phyloP scores from a whole-genome alignment of 2,113 vertebrate genomes.

The Pluvianellus socialis region DNA sequence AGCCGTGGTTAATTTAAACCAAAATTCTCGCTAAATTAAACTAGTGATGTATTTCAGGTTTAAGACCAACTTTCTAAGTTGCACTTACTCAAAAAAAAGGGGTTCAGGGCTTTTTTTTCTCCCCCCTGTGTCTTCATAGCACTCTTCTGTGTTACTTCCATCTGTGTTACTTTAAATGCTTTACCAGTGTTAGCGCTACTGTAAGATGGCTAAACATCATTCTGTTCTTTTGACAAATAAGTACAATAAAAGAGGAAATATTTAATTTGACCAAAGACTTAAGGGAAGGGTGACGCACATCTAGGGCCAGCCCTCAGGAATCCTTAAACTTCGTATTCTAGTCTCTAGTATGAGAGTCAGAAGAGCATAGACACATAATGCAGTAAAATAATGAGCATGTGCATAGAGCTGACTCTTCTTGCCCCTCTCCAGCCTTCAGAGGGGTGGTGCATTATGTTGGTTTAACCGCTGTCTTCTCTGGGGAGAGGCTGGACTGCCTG shows the following conservation, averaged over 20 bases:
- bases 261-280: not conserved
- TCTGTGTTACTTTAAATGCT: not conserved
- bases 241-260: not conserved
- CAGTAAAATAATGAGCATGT: not conserved
- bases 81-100: not conserved
- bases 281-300: accelerated
- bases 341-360: not conserved
- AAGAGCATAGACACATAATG: not conserved
- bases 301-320: not conserved
- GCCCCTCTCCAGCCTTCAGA: not conserved
- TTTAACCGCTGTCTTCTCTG: not conserved
- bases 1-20: not conserved
- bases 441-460: too few species aligned
- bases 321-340: not conserved
- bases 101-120: not conserved
- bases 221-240: not conserved
- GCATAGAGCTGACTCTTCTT: not conserved
- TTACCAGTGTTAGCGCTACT: not conserved
- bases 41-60: not conserved
- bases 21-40: not conserved
- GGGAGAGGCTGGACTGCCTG: not conserved
- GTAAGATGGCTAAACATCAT: not conserved
- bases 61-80: not conserved
- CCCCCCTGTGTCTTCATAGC: not conserved
- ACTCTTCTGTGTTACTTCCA: not conserved